Evolutionary conservation across 2,113 vertebrate genomes (phyloP), one percentile per base, ranked within the genome.

Genomic region (Platysteira castanea): DNA sequence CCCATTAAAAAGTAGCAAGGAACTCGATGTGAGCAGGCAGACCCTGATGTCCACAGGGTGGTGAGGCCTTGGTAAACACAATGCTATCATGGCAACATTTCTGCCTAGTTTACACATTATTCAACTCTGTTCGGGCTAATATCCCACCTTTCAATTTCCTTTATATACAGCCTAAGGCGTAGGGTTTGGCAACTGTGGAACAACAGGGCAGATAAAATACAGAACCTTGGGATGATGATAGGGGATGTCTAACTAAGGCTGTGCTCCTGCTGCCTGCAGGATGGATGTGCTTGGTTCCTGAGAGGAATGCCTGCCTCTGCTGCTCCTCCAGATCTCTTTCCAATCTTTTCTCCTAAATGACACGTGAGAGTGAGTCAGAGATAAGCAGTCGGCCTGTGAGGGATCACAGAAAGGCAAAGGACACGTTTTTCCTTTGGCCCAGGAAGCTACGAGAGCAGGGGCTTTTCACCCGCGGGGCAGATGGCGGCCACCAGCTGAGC

Each of bases 31-130:
- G 47, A 84, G 69, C 39, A 68, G 41, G 59, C 37, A 78, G 33
- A 68, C 19, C 30, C 56, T 47, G 77, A 54, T 73, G 79, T 73
- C 80, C 61, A 65, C 37, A 23, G 21, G 24, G 24, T 37, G 26
- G 26, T 33, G 76, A 84, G 80, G 63, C 65, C 87, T 80, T 23
- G 42, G n/a, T 53, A 87, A 94, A 77, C 31, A 50, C 31, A 76
- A 22, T 33, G 9, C 54, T 91, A 78, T 67, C 16, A 10, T 1
- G 16, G 39, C 35, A 89, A 70, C 57, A 35, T 90, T 83, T 69
- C 67, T 92, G 41, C 75, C 63, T 80, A 92, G 6, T 93, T 96
- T 53, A 83, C 79, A 83, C 70, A 28, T 83, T 93, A 90, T 88
- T 88, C 21, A 76, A 42, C 26, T 39, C 37, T 73, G 46, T 41